phyloP scores from a whole-genome alignment of 2,888 invertebrate species.

The Andrena camellia region DNA sequence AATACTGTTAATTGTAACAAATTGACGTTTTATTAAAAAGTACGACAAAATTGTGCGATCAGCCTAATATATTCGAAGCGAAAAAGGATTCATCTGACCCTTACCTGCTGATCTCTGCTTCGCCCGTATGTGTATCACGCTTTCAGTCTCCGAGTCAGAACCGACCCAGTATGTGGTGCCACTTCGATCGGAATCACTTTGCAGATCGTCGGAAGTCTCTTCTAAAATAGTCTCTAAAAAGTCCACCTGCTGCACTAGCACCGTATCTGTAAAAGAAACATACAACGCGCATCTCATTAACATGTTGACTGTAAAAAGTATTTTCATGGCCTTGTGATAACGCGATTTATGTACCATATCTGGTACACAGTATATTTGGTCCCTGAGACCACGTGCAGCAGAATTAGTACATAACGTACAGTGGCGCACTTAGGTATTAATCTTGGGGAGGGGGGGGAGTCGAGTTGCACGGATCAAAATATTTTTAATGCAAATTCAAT shows the following conservation, averaged over 20 bases:
- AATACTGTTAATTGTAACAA: too few relatives aligned
- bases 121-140: constrained; percentile 88
- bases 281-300: background rate
- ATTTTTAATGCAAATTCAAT: too few relatives aligned
- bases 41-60: too few relatives aligned
- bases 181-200: constrained; percentile 90
- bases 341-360: too few relatives aligned
- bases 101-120: constrained; percentile 80
- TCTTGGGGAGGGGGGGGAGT: too few relatives aligned
- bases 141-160: constrained; percentile 92
- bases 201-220: constrained; percentile 94
- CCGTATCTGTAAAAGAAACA: constrained; percentile 64
- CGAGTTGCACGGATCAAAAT: too few relatives aligned
- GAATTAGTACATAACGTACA: too few relatives aligned
- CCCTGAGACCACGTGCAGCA: too few relatives aligned
- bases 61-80: background rate
- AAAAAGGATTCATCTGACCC: background rate
- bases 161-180: constrained; percentile 87
- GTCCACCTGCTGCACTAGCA: constrained; percentile 87
- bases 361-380: too few relatives aligned
- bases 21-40: too few relatives aligned
- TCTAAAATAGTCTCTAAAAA: constrained; percentile 95
- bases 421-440: too few relatives aligned
- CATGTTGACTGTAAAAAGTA: background rate
- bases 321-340: too few relatives aligned